These are phyloP conservation scores for Falcaria lacertinaria DNA, from an alignment of 2,888 invertebrate species.

Conservation along the genomic window DNA sequence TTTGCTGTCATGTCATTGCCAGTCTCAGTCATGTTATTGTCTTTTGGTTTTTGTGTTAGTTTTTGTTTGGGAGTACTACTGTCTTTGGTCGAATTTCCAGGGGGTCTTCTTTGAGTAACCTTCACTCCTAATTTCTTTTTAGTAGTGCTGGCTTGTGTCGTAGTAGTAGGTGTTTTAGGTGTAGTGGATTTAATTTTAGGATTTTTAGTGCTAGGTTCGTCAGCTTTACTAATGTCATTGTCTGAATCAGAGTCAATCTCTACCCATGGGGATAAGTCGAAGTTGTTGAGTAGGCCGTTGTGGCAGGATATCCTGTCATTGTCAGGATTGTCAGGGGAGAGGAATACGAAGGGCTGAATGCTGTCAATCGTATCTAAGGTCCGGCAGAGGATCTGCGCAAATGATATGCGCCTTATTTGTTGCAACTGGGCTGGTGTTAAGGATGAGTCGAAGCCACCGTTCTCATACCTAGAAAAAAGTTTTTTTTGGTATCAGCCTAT, in stretches of 20 bases:
- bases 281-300: conserved; percentile 73
- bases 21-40: conserved; percentile 29
- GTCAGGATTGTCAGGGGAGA: conserved; percentile 79
- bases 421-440: conserved; percentile 88
- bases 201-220: conserved; percentile 39
- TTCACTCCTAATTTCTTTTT: conserved; percentile 33
- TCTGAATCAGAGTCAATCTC: conserved; percentile 67
- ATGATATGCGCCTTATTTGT: conserved; percentile 84
- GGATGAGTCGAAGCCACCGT: conserved; percentile 84
- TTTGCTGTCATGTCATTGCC: conserved; percentile 25
- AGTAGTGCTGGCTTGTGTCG: conserved; percentile 27
- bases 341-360: conserved; percentile 85
- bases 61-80: conserved; percentile 31
- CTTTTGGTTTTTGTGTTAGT: conserved; percentile 24
- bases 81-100: conserved; percentile 26
- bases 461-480: conserved; percentile 84
- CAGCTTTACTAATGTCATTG: conserved; percentile 59
- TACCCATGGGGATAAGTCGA: conserved; percentile 82
- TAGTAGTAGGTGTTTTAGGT: conserved; percentile 20
- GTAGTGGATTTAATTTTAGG: conserved; percentile 35
- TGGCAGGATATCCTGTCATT: conserved; percentile 81
- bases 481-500: neutral
- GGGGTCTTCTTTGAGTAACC: conserved; percentile 32
- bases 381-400: conserved; percentile 86
- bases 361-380: conserved; percentile 83